phyloP scores from a whole-genome alignment of 2,888 invertebrate genomes.

The Rhamnusium bicolor region DNA sequence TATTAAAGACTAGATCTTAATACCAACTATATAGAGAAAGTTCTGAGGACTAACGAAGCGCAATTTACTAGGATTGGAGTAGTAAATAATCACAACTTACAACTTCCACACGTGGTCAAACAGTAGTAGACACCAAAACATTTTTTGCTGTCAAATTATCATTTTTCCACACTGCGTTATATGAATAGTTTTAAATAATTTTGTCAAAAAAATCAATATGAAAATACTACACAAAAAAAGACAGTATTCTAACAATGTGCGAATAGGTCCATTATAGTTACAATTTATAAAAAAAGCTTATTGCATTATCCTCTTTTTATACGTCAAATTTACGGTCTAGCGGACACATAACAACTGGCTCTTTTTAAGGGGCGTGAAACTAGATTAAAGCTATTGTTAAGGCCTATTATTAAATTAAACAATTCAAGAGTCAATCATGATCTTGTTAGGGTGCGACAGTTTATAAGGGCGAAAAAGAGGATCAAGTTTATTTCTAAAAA shows the following conservation, averaged over 20 bases:
- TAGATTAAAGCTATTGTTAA: conserved; percentile 64
- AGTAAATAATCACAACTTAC: too few relatives aligned
- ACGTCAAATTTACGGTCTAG: conserved; percentile 62
- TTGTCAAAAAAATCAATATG: not conserved
- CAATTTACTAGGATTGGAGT: too few relatives aligned
- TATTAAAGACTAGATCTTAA: too few relatives aligned
- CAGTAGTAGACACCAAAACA: too few relatives aligned
- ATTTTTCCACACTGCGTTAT: too few relatives aligned
- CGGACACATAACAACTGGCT: conserved; percentile 58
- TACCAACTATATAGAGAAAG: too few relatives aligned
- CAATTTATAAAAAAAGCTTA: conserved; percentile 51
- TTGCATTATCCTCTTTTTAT: conserved; percentile 58
- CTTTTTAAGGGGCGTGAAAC: conserved; percentile 65
- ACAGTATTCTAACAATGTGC: conserved; percentile 28
- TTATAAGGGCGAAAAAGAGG: conserved; percentile 45
- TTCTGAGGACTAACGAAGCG: too few relatives aligned
- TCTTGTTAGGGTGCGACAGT: conserved; percentile 57
- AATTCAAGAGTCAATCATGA: conserved; percentile 65
- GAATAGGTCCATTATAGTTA: conserved; percentile 46
- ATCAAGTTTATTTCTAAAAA: conserved; percentile 46
- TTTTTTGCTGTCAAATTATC: too few relatives aligned
- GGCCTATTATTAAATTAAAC: conserved; percentile 65
- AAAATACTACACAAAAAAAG: not conserved
- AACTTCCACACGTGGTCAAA: too few relatives aligned
- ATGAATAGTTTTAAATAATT: not conserved